Percentiles rank a stretch among this genome's conserved stretches.
phyloP scores from a whole-genome alignment of 1,140 invertebrate genomes.

The Sitophilus oryzae region DNA sequence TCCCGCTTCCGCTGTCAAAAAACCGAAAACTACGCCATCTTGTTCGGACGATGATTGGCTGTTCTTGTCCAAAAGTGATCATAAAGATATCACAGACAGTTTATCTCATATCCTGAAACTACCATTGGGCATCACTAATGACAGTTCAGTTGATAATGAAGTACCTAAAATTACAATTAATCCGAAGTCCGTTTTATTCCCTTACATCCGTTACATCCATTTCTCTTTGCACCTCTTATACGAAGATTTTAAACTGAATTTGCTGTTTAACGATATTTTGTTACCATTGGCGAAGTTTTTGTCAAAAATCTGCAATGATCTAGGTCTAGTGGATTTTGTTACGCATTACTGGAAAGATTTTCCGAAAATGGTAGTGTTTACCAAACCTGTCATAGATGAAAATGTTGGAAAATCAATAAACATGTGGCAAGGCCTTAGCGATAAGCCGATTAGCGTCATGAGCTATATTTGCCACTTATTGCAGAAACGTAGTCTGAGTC shows the following conservation, averaged over 20 bases:
- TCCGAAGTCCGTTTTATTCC: conserved; percentile 61
- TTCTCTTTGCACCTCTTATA: conserved; percentile 83
- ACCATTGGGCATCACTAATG: neutral
- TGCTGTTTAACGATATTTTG: conserved; percentile 61
- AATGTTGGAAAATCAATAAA: conserved; percentile 56
- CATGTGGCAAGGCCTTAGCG: conserved; percentile 55
- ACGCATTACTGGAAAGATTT: conserved; percentile 85
- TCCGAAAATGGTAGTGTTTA: conserved; percentile 52
- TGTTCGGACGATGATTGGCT: conserved; percentile 73
- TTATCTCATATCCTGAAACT: conserved; percentile 9
- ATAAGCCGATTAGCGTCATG: conserved; percentile 64
- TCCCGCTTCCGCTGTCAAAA: conserved; percentile 33
- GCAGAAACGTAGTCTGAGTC: conserved; percentile 44
- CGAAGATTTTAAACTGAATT: conserved; percentile 84
- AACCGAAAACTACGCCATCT: conserved; percentile 42
- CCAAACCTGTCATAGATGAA: conserved; percentile 32
- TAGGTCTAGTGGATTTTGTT: conserved; percentile 64
- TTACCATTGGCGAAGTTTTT: conserved; percentile 65
- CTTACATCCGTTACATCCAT: conserved; percentile 66
- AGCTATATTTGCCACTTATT: conserved; percentile 62
- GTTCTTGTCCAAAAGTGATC: conserved; percentile 57
- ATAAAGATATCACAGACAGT: conserved; percentile 31
- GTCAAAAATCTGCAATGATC: conserved; percentile 71
- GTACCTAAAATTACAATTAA: conserved; percentile 13
- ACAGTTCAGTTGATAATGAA: neutral